phyloP scores from a whole-genome alignment of 2,797 vertebrate species.

The Thamnophis elegans region DNA sequence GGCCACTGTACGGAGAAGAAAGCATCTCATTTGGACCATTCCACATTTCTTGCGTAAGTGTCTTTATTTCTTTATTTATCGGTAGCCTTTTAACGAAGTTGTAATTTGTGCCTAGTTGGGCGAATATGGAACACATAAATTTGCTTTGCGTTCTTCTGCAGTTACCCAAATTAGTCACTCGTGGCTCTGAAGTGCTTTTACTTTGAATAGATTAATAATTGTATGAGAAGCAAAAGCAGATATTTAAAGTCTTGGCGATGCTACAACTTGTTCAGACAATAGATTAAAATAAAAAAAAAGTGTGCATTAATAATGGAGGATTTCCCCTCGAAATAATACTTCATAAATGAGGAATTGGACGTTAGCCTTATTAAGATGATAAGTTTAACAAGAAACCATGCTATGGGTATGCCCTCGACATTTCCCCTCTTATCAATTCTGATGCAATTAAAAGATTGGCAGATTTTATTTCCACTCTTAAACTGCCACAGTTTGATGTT shows the following conservation, averaged over 20 bases:
- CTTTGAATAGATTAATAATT: not conserved
- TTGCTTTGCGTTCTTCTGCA: not conserved
- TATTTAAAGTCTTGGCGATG: not conserved
- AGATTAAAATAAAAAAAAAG: not conserved
- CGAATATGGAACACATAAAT: too few relatives aligned
- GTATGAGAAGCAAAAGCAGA: not conserved
- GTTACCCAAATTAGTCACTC: not conserved
- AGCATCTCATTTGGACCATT: slow-evolving; percentile 89
- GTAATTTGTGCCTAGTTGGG: not conserved
- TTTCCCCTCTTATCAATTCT: not conserved
- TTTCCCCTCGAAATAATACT: not conserved
- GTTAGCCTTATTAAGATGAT: not conserved
- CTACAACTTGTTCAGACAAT: not conserved
- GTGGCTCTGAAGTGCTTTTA: not conserved
- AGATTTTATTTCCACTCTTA: not conserved
- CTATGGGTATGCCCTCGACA: not conserved
- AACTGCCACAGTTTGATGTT: not conserved
- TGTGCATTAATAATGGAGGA: not conserved
- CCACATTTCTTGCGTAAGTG: slow-evolving; percentile 95
- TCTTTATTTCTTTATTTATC: not conserved
- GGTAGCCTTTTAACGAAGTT: not conserved
- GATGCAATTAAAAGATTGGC: not conserved
- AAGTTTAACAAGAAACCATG: not conserved
- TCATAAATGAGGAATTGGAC: not conserved
- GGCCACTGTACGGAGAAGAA: slow-evolving; percentile 85